phyloP scores from a whole-genome alignment of 2,888 invertebrate genomes.

The Chelonus formosanus region DNA sequence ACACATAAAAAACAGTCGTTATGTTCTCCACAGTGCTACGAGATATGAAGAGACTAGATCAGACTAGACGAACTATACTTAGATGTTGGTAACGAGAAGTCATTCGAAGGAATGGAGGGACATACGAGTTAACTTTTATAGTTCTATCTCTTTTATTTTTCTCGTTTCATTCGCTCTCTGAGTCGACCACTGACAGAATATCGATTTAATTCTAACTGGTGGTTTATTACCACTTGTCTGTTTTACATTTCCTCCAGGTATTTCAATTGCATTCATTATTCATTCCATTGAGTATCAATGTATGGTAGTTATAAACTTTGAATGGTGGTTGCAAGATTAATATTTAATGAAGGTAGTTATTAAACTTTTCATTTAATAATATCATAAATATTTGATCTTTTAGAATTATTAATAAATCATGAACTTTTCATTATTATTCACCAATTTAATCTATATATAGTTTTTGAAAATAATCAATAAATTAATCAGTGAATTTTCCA shows the following conservation, averaged over 20 bases:
- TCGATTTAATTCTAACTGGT: constrained; percentile 17
- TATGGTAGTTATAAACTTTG: too few relatives aligned
- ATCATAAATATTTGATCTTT: too few relatives aligned
- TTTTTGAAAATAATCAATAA: too few relatives aligned
- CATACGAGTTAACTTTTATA: constrained; percentile 24
- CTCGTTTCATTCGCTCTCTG: constrained; percentile 4
- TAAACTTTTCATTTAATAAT: too few relatives aligned
- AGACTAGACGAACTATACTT: constrained; percentile 30
- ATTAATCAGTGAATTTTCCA: too few relatives aligned
- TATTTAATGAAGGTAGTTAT: too few relatives aligned
- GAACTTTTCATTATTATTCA: too few relatives aligned
- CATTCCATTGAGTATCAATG: background rate
- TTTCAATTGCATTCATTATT: constrained; percentile 7
- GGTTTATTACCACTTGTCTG: constrained; percentile 27
- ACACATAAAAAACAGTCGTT: constrained; percentile 2
- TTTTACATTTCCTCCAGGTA: background rate
- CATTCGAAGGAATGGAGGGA: background rate
- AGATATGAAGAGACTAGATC: constrained; percentile 9
- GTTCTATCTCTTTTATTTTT: background rate
- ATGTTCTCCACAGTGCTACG: background rate
- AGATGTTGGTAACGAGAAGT: background rate
- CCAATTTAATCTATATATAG: too few relatives aligned
- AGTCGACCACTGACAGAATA: constrained; percentile 12
- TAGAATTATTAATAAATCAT: too few relatives aligned
- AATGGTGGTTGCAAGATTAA: too few relatives aligned